A percentile compares a stretch with the other conserved stretches of the same genome.
Evolutionary conservation across 2,888 invertebrate species (phyloP).

Genomic region (Blastobasis lacticolella): DNA sequence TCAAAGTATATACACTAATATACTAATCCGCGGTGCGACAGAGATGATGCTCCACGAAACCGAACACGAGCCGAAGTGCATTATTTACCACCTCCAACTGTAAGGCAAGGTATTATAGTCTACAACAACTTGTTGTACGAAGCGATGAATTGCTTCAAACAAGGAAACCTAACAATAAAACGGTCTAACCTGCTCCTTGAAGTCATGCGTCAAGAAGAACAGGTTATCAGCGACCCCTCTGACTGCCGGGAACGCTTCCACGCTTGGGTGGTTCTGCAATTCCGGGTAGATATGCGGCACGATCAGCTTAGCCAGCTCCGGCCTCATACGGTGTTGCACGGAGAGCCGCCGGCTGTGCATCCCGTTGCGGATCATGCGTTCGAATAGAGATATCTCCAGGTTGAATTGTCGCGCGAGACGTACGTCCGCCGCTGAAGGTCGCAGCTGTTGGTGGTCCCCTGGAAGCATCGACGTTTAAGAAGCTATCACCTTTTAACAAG

Average conservation of each 20-base stretch:
- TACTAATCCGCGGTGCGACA: too few species aligned
- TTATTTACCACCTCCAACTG: too few species aligned
- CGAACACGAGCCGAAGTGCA: too few species aligned
- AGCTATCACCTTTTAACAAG: not conserved
- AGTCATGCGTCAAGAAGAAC: slow-evolving; percentile 79
- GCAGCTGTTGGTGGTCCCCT: slow-evolving; percentile 88
- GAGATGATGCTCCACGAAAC: too few species aligned
- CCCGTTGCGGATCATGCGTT: slow-evolving; percentile 82
- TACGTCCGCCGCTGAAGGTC: slow-evolving; percentile 81
- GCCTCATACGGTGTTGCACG: slow-evolving; percentile 87
- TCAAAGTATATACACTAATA: too few species aligned
- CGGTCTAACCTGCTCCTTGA: slow-evolving; percentile 66
- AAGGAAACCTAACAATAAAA: not conserved
- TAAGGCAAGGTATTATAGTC: too few species aligned
- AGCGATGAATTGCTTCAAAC: not conserved
- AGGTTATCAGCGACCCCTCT: slow-evolving; percentile 76
- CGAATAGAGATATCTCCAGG: slow-evolving; percentile 86
- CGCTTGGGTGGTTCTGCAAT: slow-evolving; percentile 76
- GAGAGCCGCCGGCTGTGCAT: slow-evolving; percentile 75
- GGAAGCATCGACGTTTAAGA: slow-evolving; percentile 2
- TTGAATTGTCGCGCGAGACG: slow-evolving; percentile 77
- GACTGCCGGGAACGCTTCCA: slow-evolving; percentile 72
- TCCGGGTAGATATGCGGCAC: slow-evolving; percentile 81
- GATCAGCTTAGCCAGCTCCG: slow-evolving; percentile 67
- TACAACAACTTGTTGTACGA: too few species aligned